These are phyloP conservation scores for Heliothis peltigera DNA, from an alignment of 2,888 invertebrate species.

Conservation along the genomic window DNA sequence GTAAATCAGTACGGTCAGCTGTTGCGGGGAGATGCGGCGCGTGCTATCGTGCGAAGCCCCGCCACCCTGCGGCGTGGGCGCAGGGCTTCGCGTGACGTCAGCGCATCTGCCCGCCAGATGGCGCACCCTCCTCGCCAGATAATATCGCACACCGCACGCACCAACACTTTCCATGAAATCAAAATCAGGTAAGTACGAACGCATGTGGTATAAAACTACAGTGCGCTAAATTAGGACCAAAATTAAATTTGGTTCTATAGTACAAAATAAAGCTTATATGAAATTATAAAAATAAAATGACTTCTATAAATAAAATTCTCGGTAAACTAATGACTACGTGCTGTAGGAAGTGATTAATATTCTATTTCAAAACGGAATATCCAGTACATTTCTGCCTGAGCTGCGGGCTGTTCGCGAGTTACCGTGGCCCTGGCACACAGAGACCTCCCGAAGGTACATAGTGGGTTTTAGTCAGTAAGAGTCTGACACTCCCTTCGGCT, in stretches of 20 bases:
- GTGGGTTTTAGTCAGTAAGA: too few relatives aligned
- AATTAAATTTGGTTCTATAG: background rate
- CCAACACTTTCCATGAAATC: slow-evolving; percentile 67
- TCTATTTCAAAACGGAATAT: too few relatives aligned
- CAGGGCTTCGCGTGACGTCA: slow-evolving; percentile 87
- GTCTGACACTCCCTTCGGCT: too few relatives aligned
- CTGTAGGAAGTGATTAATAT: too few relatives aligned
- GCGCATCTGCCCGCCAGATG: slow-evolving; percentile 89
- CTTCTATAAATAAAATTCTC: too few relatives aligned
- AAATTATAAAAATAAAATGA: too few relatives aligned
- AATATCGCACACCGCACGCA: slow-evolving; percentile 82
- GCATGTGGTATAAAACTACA: slow-evolving; percentile 2
- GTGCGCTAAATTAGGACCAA: background rate
- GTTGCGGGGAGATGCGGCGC: slow-evolving; percentile 74
- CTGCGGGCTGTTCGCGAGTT: too few relatives aligned
- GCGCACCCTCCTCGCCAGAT: slow-evolving; percentile 83
- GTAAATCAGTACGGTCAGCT: slow-evolving; percentile 87
- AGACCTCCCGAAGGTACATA: too few relatives aligned
- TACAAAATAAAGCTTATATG: background rate
- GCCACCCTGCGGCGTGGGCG: slow-evolving; percentile 62
- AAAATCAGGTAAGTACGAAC: slow-evolving; percentile 62
- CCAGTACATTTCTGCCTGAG: too few relatives aligned
- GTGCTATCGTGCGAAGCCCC: slow-evolving; percentile 72
- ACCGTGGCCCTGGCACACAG: too few relatives aligned
- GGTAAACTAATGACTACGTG: too few relatives aligned